Evolutionary conservation across 2,888 invertebrate species (phyloP).

Genomic region (Pterostichus madidus): DNA sequence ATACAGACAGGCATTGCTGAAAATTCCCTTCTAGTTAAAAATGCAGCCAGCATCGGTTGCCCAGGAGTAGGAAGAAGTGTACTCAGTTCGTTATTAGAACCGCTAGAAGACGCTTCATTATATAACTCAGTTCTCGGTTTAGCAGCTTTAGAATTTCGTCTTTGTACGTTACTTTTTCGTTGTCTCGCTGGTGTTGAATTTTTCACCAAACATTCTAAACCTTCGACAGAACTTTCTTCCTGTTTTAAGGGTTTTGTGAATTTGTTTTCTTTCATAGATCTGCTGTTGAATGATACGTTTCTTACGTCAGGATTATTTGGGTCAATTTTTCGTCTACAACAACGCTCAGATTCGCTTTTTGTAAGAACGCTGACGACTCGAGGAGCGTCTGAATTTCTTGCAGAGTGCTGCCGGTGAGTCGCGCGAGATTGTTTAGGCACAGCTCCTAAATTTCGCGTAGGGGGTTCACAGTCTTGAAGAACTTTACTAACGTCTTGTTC

Average conservation of each 20-base stretch:
- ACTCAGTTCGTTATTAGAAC: constrained; percentile 83
- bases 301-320: constrained; percentile 59
- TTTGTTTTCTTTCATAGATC: constrained; percentile 73
- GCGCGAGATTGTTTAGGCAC: constrained; percentile 82
- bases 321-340: constrained; percentile 69
- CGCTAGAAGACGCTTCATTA: constrained; percentile 80
- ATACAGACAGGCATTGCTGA: constrained; percentile 76
- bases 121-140: constrained; percentile 76
- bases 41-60: constrained; percentile 82
- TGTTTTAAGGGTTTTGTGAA: constrained; percentile 72
- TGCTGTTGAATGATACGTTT: constrained; percentile 70
- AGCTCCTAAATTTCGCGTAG: constrained; percentile 83
- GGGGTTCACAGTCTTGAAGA: constrained; percentile 76
- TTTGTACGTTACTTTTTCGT: constrained; percentile 69
- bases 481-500: constrained; percentile 80
- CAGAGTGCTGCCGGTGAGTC: constrained; percentile 62
- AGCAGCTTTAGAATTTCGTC: constrained; percentile 75
- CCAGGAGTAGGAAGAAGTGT: constrained; percentile 83
- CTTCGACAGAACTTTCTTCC: constrained; percentile 72
- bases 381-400: constrained; percentile 73
- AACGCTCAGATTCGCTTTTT: constrained; percentile 75
- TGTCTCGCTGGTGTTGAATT: constrained; percentile 66
- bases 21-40: constrained; percentile 82
- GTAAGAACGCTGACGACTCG: constrained; percentile 70
- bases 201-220: constrained; percentile 72